Evolutionary conservation across 1,140 invertebrate species (phyloP).

Genomic region (Drosophila nannoptera): DNA sequence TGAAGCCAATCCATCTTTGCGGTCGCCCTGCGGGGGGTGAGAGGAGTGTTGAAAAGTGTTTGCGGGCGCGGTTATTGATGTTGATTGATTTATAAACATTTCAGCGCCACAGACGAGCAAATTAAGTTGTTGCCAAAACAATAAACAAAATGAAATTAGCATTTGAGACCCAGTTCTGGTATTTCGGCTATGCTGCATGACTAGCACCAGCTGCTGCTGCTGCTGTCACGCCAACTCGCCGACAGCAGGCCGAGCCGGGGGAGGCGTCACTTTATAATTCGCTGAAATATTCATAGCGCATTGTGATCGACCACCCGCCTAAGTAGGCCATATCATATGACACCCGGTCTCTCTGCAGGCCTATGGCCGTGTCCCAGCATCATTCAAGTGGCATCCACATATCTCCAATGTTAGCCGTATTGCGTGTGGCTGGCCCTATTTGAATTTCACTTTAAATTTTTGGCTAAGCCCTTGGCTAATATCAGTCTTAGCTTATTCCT

Average conservation of each 20-base stretch:
- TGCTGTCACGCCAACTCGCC: slow-evolving; percentile 57
- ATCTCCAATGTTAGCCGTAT: slow-evolving; percentile 34
- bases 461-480: slow-evolving; percentile 56
- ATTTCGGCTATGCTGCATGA: slow-evolving; percentile 7
- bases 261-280: slow-evolving; percentile 56
- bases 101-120: slow-evolving; percentile 46
- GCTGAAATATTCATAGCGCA: slow-evolving; percentile 67
- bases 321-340: slow-evolving; percentile 36
- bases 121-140: slow-evolving; percentile 74
- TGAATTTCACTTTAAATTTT: slow-evolving; percentile 58
- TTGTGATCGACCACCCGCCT: slow-evolving; percentile 51
- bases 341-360: not conserved
- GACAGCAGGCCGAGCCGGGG: slow-evolving; percentile 15
- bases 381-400: slow-evolving; percentile 55
- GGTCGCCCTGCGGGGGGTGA: slow-evolving; percentile 15
- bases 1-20: slow-evolving; percentile 61
- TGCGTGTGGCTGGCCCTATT: slow-evolving; percentile 34
- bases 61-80: slow-evolving; percentile 58
- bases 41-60: slow-evolving; percentile 38
- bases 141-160: slow-evolving; percentile 76
- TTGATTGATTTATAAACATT: slow-evolving; percentile 78
- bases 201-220: slow-evolving; percentile 53
- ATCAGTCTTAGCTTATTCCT: too few relatives aligned
- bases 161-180: slow-evolving; percentile 40
- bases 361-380: slow-evolving; percentile 28